Percentiles rank a stretch among this genome's conserved stretches.
These are phyloP conservation scores for Trochalopteron elliotii DNA, from an alignment of 2,113 vertebrate species.

Conservation along the genomic window DNA sequence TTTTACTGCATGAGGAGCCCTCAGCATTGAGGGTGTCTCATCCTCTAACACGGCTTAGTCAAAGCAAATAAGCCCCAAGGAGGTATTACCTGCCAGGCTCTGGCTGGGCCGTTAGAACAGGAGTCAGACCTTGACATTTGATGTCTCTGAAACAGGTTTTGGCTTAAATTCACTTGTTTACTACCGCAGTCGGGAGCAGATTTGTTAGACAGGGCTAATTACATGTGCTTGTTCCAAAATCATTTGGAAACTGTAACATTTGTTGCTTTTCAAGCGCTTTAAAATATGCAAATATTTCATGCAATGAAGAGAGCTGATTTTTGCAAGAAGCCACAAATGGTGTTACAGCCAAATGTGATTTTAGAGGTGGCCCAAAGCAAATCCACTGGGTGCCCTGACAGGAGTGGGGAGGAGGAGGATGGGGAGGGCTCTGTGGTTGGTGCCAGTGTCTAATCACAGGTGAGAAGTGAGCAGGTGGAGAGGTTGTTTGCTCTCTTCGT, in stretches of 20 bases:
- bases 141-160: slow-evolving; percentile 35
- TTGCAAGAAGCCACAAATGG: not conserved
- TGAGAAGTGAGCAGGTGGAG: not conserved
- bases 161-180: slow-evolving; percentile 58
- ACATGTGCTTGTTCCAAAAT: slow-evolving; percentile 53
- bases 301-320: slow-evolving; percentile 10
- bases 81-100: slow-evolving; percentile 2
- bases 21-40: not conserved
- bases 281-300: slow-evolving; percentile 57
- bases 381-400: not conserved
- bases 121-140: slow-evolving; percentile 41
- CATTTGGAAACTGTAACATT: slow-evolving; percentile 54
- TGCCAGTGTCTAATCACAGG: not conserved
- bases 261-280: slow-evolving; percentile 53
- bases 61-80: not conserved
- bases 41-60: not conserved
- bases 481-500: accelerated
- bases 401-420: accelerated
- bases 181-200: slow-evolving; percentile 45
- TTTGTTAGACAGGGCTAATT: slow-evolving; percentile 61
- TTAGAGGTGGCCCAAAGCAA: not conserved
- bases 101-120: not conserved
- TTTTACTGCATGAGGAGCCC: accelerated
- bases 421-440: accelerated
- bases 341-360: not conserved